Evolutionary conservation across 2,888 invertebrate genomes (phyloP), one percentile per base, ranked within the genome.

Genomic region (Hybos culiciformis): DNA sequence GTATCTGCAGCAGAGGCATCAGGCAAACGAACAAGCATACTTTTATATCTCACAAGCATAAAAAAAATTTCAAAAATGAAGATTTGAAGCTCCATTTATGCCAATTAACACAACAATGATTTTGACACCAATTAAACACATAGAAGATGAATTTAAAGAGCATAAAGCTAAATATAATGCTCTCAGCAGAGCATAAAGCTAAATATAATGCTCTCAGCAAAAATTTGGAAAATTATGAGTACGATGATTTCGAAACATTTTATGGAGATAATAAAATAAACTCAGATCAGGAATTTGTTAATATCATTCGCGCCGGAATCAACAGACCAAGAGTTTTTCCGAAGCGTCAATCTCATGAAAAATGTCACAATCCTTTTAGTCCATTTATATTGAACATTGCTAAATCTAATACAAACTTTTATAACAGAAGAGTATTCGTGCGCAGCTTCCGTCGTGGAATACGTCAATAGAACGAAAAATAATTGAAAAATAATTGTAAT

Each of bases 51-150:
- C 23, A 37, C 23, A 37, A 19, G 3, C 20, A 19, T 19, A 17
- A 17, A 26, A 24, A 7, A 36, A 12, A 11, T 20, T 12, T 12
- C 37, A 15, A 37, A 37, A 37, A 37, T 37, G 37, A 6, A 19
- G 37, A 37, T 37, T 37, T 21, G 21, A 37, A 8, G 18, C 12
- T n/a, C 46, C 48, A 12, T 48, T 46, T 26, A 36, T 36, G 37
- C 37, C 37, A 6, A 5, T 5, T 36, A 7, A 12, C 9, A 6
- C 9, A 23, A 37, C 37, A 12, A 37, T 14, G 5, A 19, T 37
- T 7, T 14, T 37, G 6, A 37, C 3, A 12, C 37, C 20, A 19
- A 20, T 21, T 11, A 17, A 19, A 9, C 8, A 37, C 4, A 12
- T 4, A 37, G 21, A 37, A 23, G 7, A 6, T 23, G 7, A 9